Conservation (phyloP, 2,888 invertebrate genomes). For the Villa cingulata region DNA sequence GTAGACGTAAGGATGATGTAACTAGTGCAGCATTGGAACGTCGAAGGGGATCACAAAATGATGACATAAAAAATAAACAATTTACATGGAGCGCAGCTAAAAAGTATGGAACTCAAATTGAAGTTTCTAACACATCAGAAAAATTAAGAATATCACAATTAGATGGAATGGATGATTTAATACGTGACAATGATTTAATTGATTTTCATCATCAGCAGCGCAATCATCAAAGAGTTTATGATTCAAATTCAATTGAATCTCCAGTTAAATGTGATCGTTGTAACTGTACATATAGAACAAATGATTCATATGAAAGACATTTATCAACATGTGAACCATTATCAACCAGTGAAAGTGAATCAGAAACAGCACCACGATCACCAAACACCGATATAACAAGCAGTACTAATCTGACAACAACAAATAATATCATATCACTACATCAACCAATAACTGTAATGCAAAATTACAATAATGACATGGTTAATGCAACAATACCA, state of each 20-base stretch:
- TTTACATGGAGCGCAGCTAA: conserved; percentile 34
- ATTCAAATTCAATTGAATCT: conserved; percentile 33
- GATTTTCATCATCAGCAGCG: conserved; percentile 37
- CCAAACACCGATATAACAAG: conserved; percentile 55
- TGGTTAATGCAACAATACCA: neutral
- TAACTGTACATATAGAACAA: conserved; percentile 72
- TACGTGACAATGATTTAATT: conserved; percentile 27
- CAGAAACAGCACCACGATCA: conserved; percentile 47
- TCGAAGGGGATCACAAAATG: conserved; percentile 10
- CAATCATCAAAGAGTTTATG: conserved; percentile 38
- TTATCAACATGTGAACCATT: conserved; percentile 63
- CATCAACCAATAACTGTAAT: conserved; percentile 9
- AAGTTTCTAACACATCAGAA: conserved; percentile 6
- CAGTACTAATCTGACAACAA: neutral
- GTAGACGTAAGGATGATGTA: conserved; percentile 23
- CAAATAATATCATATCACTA: neutral
- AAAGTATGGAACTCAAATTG: conserved; percentile 19
- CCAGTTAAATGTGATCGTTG: conserved; percentile 75
- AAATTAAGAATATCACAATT: conserved; percentile 46
- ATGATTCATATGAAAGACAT: conserved; percentile 68
- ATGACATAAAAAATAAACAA: conserved; percentile 18
- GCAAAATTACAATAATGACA: conserved; percentile 10
- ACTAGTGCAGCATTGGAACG: conserved; percentile 16
- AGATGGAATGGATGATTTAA: conserved; percentile 56
- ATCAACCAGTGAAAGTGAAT: conserved; percentile 66